Conservation (phyloP, 2,888 invertebrate genomes). For the Subacronicta megacephala region DNA sequence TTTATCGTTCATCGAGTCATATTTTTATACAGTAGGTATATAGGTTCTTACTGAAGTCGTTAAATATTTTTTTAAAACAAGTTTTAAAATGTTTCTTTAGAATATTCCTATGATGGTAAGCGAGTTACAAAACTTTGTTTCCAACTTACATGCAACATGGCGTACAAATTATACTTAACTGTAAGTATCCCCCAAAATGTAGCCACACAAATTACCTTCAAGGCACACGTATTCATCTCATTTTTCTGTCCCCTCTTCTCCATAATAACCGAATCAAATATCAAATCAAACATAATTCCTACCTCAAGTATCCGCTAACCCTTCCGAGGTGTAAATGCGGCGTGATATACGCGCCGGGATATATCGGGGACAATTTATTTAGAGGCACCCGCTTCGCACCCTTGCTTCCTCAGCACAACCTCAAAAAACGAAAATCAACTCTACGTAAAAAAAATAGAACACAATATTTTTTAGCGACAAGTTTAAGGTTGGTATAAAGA, state of each 20-base stretch:
- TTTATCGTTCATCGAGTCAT: not conserved
- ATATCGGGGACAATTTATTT: conserved; percentile 85
- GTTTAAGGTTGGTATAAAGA: conserved; percentile 36
- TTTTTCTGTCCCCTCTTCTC: not conserved
- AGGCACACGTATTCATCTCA: not conserved
- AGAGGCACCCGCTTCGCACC: conserved; percentile 64
- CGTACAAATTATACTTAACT: not conserved
- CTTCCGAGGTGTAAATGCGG: conserved; percentile 78
- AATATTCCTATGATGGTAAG: no score
- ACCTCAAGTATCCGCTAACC: conserved; percentile 63
- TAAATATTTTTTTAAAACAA: no score
- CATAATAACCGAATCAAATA: conserved; percentile 35
- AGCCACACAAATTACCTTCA: no score
- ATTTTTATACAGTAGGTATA: no score
- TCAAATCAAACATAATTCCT: conserved; percentile 26
- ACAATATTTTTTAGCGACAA: conserved; percentile 8
- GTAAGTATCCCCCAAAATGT: not conserved
- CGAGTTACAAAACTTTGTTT: not conserved
- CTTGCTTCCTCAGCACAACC: conserved; percentile 57
- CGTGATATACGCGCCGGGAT: conserved; percentile 81
- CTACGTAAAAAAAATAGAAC: conserved; percentile 10
- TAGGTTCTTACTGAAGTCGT: no score
- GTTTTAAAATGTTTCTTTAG: no score
- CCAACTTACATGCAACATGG: not conserved
- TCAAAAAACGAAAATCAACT: conserved; percentile 46